Percentiles rank a stretch among this genome's conserved stretches.
Evolutionary conservation across 2,888 invertebrate genomes (phyloP).

Genomic region (Ophion obscuratus): DNA sequence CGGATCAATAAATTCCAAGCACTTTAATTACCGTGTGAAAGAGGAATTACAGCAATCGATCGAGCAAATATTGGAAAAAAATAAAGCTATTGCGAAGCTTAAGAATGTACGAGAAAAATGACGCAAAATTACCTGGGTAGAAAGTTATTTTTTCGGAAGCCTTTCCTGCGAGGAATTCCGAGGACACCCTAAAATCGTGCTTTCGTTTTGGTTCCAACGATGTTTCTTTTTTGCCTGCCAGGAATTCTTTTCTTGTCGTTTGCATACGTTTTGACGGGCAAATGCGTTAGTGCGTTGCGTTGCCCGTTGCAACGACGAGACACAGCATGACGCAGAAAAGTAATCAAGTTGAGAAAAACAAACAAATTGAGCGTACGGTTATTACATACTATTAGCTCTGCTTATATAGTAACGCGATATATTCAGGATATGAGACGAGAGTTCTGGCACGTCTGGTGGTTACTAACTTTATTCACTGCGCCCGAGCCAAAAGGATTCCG

Average conservation of each 20-base stretch:
- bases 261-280: conserved; percentile 6
- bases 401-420: conserved; percentile 23
- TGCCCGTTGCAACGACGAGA: not conserved
- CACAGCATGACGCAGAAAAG: conserved; percentile 4
- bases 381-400: conserved; percentile 10
- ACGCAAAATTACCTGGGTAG: not conserved
- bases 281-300: not conserved
- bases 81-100: not conserved
- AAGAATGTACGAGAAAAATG: not conserved
- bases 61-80: not conserved
- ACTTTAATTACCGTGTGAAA: not conserved
- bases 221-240: not conserved
- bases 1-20: not conserved
- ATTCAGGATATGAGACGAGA: conserved; percentile 4
- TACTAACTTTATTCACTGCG: conserved; percentile 14
- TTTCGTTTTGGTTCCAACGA: conserved; percentile 3
- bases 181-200: conserved; percentile 5
- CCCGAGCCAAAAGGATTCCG: conserved; percentile 16
- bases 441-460: conserved; percentile 22
- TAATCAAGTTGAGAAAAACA: conserved; percentile 5
- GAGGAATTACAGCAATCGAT: too few relatives aligned
- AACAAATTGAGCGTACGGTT: not conserved
- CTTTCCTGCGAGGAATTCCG: conserved; percentile 31
- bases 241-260: conserved; percentile 1
- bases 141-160: conserved; percentile 8